Evolutionary conservation across 37 sponge, comb jelly and placozoan species (phyloP).

Genomic region (Tethya wilhelma): DNA sequence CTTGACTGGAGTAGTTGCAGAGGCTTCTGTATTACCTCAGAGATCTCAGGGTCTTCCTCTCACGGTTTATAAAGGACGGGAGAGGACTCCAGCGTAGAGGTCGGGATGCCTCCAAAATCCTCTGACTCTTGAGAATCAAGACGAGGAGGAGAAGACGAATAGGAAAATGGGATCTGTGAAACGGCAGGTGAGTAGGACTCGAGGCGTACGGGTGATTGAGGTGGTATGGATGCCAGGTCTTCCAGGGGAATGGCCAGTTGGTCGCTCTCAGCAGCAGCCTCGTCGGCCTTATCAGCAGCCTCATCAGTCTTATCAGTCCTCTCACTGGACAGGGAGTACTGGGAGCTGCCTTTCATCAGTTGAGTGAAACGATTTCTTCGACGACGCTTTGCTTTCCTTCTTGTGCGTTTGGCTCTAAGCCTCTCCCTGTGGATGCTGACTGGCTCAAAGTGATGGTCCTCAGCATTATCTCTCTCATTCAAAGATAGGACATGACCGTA

Average conservation of each 20-base stretch:
- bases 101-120: too few species aligned
- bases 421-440: constrained; percentile 14
- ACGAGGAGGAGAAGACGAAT: too few species aligned
- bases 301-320: background rate
- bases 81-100: too few species aligned
- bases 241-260: too few species aligned
- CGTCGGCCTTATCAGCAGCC: background rate
- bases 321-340: background rate
- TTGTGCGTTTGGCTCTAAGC: constrained; percentile 1
- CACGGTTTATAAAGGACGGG: background rate
- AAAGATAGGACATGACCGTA: constrained; percentile 25
- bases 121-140: too few species aligned
- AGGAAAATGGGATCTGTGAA: too few species aligned
- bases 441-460: constrained; percentile 57
- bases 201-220: too few species aligned
- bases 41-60: background rate
- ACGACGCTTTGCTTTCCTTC: background rate
- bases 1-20: background rate
- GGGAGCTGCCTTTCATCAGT: background rate
- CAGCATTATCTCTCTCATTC: constrained; percentile 21
- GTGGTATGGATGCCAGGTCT: too few species aligned
- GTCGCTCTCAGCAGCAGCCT: background rate
- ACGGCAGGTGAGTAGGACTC: too few species aligned
- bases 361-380: background rate
- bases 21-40: too few species aligned